phyloP scores from a whole-genome alignment of 2,888 invertebrate genomes.

The Coleophora deauratella region DNA sequence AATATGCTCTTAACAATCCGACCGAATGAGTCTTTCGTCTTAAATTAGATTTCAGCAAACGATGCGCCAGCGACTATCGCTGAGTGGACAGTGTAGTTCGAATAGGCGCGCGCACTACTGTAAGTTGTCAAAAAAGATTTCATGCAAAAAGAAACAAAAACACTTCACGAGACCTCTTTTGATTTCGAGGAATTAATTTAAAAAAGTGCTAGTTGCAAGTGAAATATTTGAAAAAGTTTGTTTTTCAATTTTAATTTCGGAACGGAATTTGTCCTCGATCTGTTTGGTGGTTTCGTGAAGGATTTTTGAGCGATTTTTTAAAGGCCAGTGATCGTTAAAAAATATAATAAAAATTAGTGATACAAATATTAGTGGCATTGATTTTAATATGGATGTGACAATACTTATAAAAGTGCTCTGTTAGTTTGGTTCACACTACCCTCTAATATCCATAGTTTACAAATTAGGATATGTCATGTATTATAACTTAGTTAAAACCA shows the following conservation, averaged over 20 bases:
- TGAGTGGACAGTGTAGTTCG: conserved; percentile 50
- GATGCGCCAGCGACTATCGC: conserved; percentile 22
- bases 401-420: too few relatives aligned
- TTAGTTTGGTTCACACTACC: too few relatives aligned
- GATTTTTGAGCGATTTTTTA: conserved; percentile 5
- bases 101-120: conserved; percentile 65
- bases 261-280: conserved; percentile 18
- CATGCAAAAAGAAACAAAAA: conserved; percentile 10
- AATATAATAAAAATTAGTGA: too few relatives aligned
- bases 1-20: conserved; percentile 38
- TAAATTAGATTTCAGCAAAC: conserved; percentile 66
- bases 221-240: too few relatives aligned
- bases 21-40: conserved; percentile 52
- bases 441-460: too few relatives aligned
- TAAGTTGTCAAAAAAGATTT: conserved; percentile 41
- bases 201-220: too few relatives aligned
- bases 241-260: conserved; percentile 8
- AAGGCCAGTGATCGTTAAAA: conserved; percentile 8
- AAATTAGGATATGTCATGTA: too few relatives aligned
- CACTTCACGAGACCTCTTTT: conserved; percentile 9
- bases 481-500: too few relatives aligned
- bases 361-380: too few relatives aligned
- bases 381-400: too few relatives aligned
- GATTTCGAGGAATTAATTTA: conserved; percentile 2
- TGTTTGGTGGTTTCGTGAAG: conserved; percentile 13